phyloP scores from a whole-genome alignment of 2,888 invertebrate species.

The Troilus luridus region DNA sequence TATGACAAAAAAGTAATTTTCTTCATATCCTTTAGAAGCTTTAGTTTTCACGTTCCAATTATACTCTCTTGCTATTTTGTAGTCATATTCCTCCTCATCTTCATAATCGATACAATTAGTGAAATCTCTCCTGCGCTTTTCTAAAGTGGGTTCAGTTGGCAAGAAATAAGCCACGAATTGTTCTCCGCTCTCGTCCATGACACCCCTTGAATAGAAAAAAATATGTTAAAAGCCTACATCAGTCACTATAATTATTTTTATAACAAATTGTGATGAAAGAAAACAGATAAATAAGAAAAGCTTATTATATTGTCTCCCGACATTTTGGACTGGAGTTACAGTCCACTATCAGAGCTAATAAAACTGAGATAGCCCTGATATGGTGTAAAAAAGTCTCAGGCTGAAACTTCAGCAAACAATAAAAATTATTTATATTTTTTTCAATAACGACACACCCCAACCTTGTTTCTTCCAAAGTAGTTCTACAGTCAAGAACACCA shows the following conservation, averaged over 20 bases:
- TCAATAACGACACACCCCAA: too few species aligned
- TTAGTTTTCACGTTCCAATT: conserved; percentile 99
- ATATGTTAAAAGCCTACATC: not conserved
- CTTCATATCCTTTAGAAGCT: conserved; percentile 93
- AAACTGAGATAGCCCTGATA: too few species aligned
- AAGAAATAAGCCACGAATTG: conserved; percentile 99
- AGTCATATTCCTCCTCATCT: conserved; percentile 95
- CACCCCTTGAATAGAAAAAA: conserved; percentile 80
- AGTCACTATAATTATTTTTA: not conserved
- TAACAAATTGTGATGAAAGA: not conserved
- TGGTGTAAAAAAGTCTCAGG: too few species aligned
- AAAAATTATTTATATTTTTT: too few species aligned
- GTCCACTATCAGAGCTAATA: too few species aligned
- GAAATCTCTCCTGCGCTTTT: conserved; percentile 88
- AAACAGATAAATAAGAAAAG: too few species aligned
- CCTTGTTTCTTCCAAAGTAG: too few species aligned
- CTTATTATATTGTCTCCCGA: too few species aligned
- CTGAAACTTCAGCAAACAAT: too few species aligned
- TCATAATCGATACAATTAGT: conserved; percentile 83
- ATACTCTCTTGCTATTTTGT: conserved; percentile 97
- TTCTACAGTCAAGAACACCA: too few species aligned
- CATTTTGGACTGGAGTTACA: too few species aligned
- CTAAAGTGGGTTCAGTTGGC: conserved; percentile 92
- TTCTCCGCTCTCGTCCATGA: conserved; percentile 98
- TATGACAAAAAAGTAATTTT: conserved; percentile 96